A percentile compares a stretch with the other conserved stretches of the same genome.
These are phyloP conservation scores for Gymnothorax reevesii DNA, from an alignment of 2,797 vertebrate genomes.

Conservation along the genomic window DNA sequence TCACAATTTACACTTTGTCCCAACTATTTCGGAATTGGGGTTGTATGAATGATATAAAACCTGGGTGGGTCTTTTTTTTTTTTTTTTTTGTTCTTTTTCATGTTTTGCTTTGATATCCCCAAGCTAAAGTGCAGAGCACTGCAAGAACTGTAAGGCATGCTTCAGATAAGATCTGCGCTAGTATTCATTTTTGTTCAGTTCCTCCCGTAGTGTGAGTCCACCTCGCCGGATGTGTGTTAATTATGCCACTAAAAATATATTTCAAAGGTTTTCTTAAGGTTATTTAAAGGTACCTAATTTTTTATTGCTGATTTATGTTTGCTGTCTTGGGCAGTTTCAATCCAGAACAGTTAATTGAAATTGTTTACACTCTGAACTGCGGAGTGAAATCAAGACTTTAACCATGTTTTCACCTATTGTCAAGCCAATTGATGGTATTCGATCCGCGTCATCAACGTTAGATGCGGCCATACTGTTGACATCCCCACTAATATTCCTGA, in stretches of 20 bases:
- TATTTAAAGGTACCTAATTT: neutral
- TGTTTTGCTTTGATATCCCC: constrained; percentile 13
- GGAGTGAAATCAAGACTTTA: neutral
- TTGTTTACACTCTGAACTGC: neutral
- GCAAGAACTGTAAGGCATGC: constrained; percentile 9
- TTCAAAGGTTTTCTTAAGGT: neutral
- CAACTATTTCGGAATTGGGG: too few species aligned
- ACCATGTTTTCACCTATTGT: too few species aligned
- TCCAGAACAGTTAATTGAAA: neutral
- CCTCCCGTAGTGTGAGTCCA: neutral
- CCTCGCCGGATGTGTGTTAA: neutral
- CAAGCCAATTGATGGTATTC: too few species aligned
- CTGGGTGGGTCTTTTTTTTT: neutral
- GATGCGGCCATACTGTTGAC: too few species aligned
- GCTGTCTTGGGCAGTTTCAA: neutral
- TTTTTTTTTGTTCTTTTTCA: neutral
- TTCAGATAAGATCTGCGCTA: constrained; percentile 1
- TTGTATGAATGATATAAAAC: neutral
- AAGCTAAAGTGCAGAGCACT: neutral
- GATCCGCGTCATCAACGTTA: too few species aligned
- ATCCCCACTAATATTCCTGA: too few species aligned
- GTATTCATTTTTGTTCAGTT: neutral
- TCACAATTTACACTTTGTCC: too few species aligned
- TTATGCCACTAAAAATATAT: neutral
- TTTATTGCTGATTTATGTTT: neutral